Conservation (phyloP, 2,113 vertebrate species). For the Amblyopsis rosae region DNA sequence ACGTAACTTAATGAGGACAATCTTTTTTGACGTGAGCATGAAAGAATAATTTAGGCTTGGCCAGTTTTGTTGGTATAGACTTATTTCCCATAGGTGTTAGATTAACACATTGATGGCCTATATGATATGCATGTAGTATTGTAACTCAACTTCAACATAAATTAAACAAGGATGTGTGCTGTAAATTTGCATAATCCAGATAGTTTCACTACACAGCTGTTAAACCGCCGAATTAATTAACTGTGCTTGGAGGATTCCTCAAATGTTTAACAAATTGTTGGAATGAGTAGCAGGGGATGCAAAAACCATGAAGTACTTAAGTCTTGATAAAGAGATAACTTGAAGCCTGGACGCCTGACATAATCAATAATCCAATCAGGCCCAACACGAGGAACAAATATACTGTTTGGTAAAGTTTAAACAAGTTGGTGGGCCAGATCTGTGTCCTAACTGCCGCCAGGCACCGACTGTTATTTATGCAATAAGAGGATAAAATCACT, state of each 20-base stretch:
- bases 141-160: neutral
- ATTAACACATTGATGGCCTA: neutral
- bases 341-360: conserved; percentile 15
- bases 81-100: neutral
- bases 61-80: too few relatives aligned
- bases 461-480: conserved; percentile 24
- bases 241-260: neutral
- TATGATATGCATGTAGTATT: too few relatives aligned
- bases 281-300: conserved; percentile 1
- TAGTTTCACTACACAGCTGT: neutral
- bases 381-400: conserved; percentile 28
- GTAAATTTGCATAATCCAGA: neutral
- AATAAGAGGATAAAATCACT: conserved; percentile 7
- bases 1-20: too few relatives aligned
- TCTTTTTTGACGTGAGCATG: too few relatives aligned
- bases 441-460: conserved; percentile 43
- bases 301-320: conserved; percentile 9
- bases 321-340: conserved; percentile 13
- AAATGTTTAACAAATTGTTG: neutral
- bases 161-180: neutral
- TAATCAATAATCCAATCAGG: conserved; percentile 36
- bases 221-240: neutral
- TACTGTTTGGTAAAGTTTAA: conserved; percentile 44
- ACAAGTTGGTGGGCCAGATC: conserved; percentile 26
- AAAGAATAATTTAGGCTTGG: too few relatives aligned